Base-by-base conservation (phyloP, 2,888 invertebrate species). In the Rhimphoctona megacephalus region DNA sequence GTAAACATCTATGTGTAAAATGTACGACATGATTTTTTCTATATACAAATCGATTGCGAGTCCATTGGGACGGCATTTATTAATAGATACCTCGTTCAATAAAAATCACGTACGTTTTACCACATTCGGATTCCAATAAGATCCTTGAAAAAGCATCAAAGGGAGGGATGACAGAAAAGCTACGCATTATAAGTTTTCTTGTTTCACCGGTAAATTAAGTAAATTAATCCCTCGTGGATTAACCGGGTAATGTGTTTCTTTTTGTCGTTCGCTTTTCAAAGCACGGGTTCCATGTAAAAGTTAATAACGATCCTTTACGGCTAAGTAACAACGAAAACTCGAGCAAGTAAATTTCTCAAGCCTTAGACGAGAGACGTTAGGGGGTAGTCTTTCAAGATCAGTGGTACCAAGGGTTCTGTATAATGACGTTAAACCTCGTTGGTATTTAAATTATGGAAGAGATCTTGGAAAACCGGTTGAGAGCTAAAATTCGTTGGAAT, bases 271-370 rank as follows among this genome's bases (percentile, higher is more conserved):
- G 0, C 11, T 46, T 9, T 54, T 57, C 4, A n/a, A 67, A 73
- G 72, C 36, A 36, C 43, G 54, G 36, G 61, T 79, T 79, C 74
- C 33, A 8, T 54, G 43, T 64, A 52, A 57, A 69, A 74, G 74
- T 82, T 82, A 74, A 79, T 82, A 74, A 79, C 64, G 78, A 82
- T 81, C 49, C 66, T 66, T 69, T 61, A 54, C 30, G 70, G 70
- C 36, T 69, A 64, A 57, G 46, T 39, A 39, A 39, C 9, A 74
- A 30, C 19, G 30, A 7, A 70, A 69, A 57, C 61, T 67, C 39
- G 67, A 25, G 14, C 49, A 43, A 74, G 70, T 30, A 67, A 52
- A 69, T 25, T 64, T 52, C 61, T 74, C 17, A 25, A 17, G 17
- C 22, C 66, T 14, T 54, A 19, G 52, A 22, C 7, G 46, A 11